Evolutionary conservation across 1,140 invertebrate species (phyloP).

Genomic region (Oedothorax gibbosus): DNA sequence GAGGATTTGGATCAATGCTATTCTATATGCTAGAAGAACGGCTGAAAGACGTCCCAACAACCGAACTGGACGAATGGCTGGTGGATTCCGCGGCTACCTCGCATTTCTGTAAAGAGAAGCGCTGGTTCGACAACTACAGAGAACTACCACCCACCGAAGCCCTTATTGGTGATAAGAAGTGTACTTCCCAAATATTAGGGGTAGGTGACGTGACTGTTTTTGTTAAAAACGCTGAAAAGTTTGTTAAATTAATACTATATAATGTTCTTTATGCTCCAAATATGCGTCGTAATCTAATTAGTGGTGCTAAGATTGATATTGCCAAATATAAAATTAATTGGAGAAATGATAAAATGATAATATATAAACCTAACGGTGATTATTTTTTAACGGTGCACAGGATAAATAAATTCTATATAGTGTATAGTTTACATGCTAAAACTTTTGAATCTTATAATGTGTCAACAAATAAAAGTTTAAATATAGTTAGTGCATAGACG

Average conservation of each 20-base stretch:
- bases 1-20: no score
- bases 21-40: no score
- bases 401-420: neutral
- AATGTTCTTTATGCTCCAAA: conserved; percentile 2
- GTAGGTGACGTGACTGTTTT: no score
- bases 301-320: neutral
- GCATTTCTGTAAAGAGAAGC: no score
- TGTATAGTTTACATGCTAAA: conserved; percentile 62
- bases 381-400: neutral
- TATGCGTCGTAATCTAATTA: neutral
- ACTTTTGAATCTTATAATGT: neutral
- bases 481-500: neutral
- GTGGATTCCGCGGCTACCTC: no score
- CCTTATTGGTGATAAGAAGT: no score
- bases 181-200: no score
- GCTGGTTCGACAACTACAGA: no score
- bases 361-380: neutral
- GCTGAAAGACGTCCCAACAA: no score
- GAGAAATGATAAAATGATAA: neutral
- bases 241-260: neutral
- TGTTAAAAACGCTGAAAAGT: no score
- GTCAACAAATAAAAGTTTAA: neutral
- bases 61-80: no score
- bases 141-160: no score
- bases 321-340: neutral